These are phyloP conservation scores for Prorops nasuta DNA, from an alignment of 1,140 invertebrate genomes.

Conservation along the genomic window DNA sequence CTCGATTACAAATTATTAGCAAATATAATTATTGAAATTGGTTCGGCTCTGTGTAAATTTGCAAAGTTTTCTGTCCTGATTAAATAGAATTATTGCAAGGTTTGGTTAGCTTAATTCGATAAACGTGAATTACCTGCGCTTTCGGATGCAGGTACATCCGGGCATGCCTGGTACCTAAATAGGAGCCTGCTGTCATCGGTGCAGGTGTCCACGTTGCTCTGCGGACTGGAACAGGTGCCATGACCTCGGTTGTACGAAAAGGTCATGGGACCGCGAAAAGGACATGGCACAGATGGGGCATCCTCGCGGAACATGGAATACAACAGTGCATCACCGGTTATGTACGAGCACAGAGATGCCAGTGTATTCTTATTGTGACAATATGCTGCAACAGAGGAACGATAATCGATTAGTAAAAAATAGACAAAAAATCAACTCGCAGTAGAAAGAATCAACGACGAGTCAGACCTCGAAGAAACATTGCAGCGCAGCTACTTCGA, in stretches of 20 bases:
- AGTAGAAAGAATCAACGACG: too few species aligned
- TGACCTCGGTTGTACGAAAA: constrained; percentile 84
- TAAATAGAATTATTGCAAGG: too few species aligned
- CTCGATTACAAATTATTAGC: not conserved
- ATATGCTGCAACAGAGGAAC: constrained; percentile 68
- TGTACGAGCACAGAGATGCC: constrained; percentile 76
- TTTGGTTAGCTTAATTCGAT: not conserved
- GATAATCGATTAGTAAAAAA: too few species aligned
- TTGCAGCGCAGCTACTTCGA: too few species aligned
- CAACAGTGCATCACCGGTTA: constrained; percentile 82
- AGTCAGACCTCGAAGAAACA: too few species aligned
- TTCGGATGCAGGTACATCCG: constrained; percentile 81
- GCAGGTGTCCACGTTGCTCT: constrained; percentile 85
- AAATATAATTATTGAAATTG: not conserved
- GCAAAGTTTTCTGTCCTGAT: too few species aligned
- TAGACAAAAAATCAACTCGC: constrained; percentile 6
- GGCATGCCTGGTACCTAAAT: constrained; percentile 88
- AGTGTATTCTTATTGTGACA: constrained; percentile 74
- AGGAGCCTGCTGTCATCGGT: constrained; percentile 83
- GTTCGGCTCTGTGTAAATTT: not conserved
- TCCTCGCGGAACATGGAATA: constrained; percentile 87
- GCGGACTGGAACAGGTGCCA: constrained; percentile 79
- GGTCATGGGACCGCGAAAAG: constrained; percentile 75
- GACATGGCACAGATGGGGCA: constrained; percentile 76
- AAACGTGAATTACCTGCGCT: constrained; percentile 65